Conservation (phyloP, 2,113 vertebrate species). For the Trachemys scripta region DNA sequence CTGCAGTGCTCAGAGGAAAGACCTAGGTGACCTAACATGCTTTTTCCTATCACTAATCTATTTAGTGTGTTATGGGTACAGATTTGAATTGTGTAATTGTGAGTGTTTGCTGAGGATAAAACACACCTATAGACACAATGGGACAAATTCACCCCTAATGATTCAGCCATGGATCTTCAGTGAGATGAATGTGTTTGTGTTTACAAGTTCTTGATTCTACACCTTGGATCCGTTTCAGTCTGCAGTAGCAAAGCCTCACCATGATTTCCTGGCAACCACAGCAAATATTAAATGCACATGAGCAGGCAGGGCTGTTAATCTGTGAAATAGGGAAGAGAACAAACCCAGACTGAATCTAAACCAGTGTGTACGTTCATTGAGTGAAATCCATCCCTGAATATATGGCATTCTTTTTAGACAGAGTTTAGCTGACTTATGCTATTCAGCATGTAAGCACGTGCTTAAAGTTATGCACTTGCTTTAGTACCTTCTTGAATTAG, state of each 20-base stretch:
- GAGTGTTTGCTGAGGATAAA: slow-evolving; percentile 22
- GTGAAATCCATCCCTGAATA: slow-evolving; percentile 19
- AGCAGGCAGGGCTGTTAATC: background rate
- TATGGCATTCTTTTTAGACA: background rate
- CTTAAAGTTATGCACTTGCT: background rate
- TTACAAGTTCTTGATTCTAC: background rate
- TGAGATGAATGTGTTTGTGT: background rate
- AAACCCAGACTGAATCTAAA: slow-evolving; percentile 30
- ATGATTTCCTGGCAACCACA: background rate
- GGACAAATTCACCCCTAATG: slow-evolving; percentile 26
- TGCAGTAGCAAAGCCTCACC: background rate
- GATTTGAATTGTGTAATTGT: background rate
- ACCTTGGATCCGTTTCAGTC: background rate
- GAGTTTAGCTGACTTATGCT: background rate
- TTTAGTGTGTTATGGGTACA: slow-evolving; percentile 14
- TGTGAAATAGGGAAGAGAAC: background rate
- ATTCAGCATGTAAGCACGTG: background rate
- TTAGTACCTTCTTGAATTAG: background rate
- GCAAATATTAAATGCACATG: background rate
- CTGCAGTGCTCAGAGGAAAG: slow-evolving; percentile 13
- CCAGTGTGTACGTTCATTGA: background rate
- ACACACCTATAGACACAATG: background rate
- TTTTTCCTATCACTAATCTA: slow-evolving; percentile 34
- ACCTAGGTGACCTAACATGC: background rate
- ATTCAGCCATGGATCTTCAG: background rate